Evolutionary conservation across 2,888 invertebrate genomes (phyloP), one percentile per base, ranked within the genome.

Genomic region (Campoplex capitator): DNA sequence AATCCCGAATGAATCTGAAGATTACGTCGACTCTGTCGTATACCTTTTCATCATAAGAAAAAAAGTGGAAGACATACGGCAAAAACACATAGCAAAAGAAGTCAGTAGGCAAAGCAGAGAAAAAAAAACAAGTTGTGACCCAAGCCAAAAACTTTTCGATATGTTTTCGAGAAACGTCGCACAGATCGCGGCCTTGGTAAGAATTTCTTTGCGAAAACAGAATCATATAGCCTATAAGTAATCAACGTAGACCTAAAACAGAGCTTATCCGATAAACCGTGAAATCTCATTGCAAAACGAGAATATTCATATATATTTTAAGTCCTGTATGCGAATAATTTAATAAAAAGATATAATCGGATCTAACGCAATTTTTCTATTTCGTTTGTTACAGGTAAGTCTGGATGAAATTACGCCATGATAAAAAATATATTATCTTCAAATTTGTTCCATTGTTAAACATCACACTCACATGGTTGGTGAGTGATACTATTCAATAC

Each of bases 1-100:
- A 92, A 92, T 92, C 90, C 86, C 91, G 91, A 91, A 92, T 92
- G 91, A 92, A 89, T 83, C 83, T 88, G 89, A 90, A 91, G 89
- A 91, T 92, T 91, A 89, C 90, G 91, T 92, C 90, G 89, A 91
- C 89, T 90, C 88, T 88, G 88, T 87, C 89, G 87, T 88, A 86
- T 86, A 89, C 88, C 89, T 92, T 91, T 87, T 88, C 90, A 79
- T 86, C 84, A 77, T 84, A 67, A 13, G 32, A 54, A n/a, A 54
- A 45, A 73, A 77, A 68, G 7, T 16, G n/a, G 51, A 2, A 77
- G n/a, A 56, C 1, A 18, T 8, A 42, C 16, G 32, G 62, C 32
- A 0, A 62, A 62, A 0, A 4, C 62, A 58, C 23, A 23, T 23
- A 16, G 62, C 6, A 62, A 62, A 32, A 4, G 42, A 32, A 23